Conservation (phyloP, 2,113 vertebrate genomes). For the Nanger granti region DNA sequence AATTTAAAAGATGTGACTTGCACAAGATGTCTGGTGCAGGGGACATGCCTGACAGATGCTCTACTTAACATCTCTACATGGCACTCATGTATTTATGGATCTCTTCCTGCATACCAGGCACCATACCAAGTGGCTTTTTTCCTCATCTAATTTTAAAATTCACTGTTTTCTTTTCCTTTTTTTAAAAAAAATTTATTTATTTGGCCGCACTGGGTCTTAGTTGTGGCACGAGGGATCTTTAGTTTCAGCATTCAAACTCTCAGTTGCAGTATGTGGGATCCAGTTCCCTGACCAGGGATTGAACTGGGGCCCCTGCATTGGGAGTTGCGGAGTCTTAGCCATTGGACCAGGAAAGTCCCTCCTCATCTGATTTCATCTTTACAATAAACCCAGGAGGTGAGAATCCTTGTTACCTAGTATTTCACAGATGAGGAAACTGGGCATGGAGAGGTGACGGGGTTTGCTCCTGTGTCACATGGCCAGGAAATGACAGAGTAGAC, state of each 20-base stretch:
- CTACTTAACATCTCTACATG: not conserved
- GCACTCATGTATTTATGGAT: fast-evolving
- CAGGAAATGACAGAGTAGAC: not conserved
- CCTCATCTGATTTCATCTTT: not conserved
- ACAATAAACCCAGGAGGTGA: not conserved
- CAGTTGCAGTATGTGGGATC: not conserved
- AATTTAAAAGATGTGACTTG: not conserved
- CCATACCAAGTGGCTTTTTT: not conserved
- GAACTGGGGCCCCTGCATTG: fast-evolving
- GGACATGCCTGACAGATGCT: not conserved
- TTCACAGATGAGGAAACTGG: not conserved
- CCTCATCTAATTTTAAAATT: not conserved
- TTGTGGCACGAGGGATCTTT: not conserved
- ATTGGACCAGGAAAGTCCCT: not conserved
- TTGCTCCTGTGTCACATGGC: not conserved
- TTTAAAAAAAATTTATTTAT: not conserved
- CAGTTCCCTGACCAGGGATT: not conserved
- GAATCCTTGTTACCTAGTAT: not conserved
- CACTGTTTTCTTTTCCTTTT: not conserved
- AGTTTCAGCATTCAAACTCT: not conserved
- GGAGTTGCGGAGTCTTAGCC: not conserved
- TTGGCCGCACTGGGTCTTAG: not conserved
- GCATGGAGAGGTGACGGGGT: not conserved
- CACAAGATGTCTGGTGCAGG: not conserved
- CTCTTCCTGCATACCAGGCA: not conserved